Percentiles rank a stretch among this genome's conserved stretches.
Evolutionary conservation across 2,113 vertebrate species (phyloP).

Genomic region (Ochotona princeps): DNA sequence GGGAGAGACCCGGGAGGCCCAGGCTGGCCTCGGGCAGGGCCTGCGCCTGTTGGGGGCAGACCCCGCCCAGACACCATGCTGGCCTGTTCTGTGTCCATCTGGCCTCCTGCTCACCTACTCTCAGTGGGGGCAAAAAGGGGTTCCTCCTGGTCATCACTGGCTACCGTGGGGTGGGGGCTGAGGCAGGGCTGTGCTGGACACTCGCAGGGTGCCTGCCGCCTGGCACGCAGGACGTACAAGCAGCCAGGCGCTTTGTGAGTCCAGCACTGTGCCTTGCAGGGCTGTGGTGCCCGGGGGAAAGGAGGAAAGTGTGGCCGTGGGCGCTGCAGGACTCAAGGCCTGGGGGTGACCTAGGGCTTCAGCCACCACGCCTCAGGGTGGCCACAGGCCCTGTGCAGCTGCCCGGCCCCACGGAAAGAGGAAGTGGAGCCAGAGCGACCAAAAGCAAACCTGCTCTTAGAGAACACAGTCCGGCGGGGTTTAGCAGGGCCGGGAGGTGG

Average conservation of each 20-base stretch:
- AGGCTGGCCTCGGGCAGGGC: not conserved
- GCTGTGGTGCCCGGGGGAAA: not conserved
- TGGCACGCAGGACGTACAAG: rapidly evolving
- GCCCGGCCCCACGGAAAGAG: not conserved
- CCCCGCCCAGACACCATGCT: not conserved
- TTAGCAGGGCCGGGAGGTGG: not conserved
- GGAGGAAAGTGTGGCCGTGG: rapidly evolving
- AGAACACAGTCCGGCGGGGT: not conserved
- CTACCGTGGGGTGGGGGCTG: rapidly evolving
- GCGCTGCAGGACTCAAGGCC: not conserved
- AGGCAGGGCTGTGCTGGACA: rapidly evolving
- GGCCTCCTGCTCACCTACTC: not conserved
- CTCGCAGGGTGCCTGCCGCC: rapidly evolving
- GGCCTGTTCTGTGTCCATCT: too few relatives aligned
- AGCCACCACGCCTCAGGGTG: too few relatives aligned
- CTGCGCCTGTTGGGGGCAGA: too few relatives aligned
- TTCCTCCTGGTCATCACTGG: too few relatives aligned
- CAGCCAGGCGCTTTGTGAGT: not conserved
- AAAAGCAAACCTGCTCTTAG: not conserved
- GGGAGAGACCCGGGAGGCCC: conserved; percentile 48
- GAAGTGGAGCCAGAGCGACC: not conserved
- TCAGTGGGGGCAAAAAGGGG: rapidly evolving
- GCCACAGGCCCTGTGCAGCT: not conserved
- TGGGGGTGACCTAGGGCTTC: not conserved
- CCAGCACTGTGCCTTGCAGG: not conserved